phyloP scores from a whole-genome alignment of 2,888 invertebrate genomes.

The Caenorhabditis zanzibari region DNA sequence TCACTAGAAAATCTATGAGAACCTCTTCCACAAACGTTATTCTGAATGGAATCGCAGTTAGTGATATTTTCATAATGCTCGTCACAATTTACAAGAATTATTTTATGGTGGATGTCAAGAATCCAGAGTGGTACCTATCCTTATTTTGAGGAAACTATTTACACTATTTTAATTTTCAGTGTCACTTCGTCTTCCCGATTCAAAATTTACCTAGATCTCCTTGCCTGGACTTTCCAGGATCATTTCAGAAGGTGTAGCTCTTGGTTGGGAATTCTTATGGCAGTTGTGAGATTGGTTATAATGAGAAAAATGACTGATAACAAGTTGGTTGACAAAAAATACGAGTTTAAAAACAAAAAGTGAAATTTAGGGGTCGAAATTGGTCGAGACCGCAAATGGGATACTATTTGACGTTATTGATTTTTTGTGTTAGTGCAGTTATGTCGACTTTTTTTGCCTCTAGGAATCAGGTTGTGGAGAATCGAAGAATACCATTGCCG shows the following conservation, averaged over 20 bases:
- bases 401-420: not conserved
- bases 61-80: conserved; percentile 17
- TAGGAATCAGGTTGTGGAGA: conserved; percentile 18
- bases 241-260: conserved; percentile 38
- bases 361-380: conserved; percentile 1
- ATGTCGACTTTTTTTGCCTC: conserved; percentile 19
- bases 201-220: conserved; percentile 24
- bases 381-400: conserved; percentile 32
- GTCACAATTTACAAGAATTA: conserved; percentile 29
- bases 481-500: conserved; percentile 23
- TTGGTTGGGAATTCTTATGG: conserved; percentile 30
- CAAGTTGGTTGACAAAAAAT: conserved; percentile 6
- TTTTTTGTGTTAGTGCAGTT: conserved; percentile 14
- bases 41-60: conserved; percentile 32
- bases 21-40: conserved; percentile 29
- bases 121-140: conserved; percentile 19
- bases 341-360: not conserved
- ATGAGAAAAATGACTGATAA: not conserved
- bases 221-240: conserved; percentile 16
- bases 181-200: not conserved
- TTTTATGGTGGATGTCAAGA: conserved; percentile 21
- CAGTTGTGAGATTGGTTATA: conserved; percentile 23
- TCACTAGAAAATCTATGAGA: conserved; percentile 34
- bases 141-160: not conserved
- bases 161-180: conserved; percentile 23